These are phyloP conservation scores for Epinephelus malabaricus DNA, from an alignment of 2,797 vertebrate genomes.

Conservation along the genomic window DNA sequence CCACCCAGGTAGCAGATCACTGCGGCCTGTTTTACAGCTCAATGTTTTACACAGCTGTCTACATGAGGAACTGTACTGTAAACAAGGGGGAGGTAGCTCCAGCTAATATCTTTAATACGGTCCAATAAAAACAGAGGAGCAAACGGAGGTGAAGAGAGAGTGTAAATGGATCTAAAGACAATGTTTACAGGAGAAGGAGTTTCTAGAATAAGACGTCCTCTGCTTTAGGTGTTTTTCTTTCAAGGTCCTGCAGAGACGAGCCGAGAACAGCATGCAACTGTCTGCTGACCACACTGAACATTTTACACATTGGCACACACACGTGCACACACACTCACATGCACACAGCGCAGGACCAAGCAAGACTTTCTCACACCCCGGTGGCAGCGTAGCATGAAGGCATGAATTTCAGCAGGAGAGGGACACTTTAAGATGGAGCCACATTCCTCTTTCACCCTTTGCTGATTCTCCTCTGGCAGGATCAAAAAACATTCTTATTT, in stretches of 20 bases:
- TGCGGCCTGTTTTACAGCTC: conserved; percentile 18
- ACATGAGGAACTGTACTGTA: conserved; percentile 22
- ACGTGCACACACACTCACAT: conserved; percentile 28
- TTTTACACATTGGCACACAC: conserved; percentile 37
- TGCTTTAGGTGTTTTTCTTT: conserved; percentile 34
- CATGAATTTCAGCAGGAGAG: conserved; percentile 67
- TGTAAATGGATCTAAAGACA: conserved; percentile 4
- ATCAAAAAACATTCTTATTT: neutral
- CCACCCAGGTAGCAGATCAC: conserved; percentile 53
- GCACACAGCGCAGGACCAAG: conserved; percentile 1
- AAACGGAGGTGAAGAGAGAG: neutral
- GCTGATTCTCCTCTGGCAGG: conserved; percentile 9
- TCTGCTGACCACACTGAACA: conserved; percentile 35
- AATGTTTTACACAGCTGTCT: conserved; percentile 47
- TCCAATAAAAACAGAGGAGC: conserved; percentile 17
- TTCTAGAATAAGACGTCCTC: conserved; percentile 42
- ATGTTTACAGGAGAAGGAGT: conserved; percentile 35
- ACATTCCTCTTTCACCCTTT: conserved; percentile 26
- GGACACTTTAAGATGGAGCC: conserved; percentile 20
- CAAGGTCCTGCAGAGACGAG: conserved; percentile 52
- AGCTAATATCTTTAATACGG: conserved; percentile 4
- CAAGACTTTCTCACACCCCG: conserved; percentile 62
- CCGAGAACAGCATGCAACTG: conserved; percentile 49
- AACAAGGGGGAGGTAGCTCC: conserved; percentile 14
- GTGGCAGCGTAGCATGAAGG: conserved; percentile 64